Conservation (phyloP, 2,113 vertebrate species). For the Capra hircus region DNA sequence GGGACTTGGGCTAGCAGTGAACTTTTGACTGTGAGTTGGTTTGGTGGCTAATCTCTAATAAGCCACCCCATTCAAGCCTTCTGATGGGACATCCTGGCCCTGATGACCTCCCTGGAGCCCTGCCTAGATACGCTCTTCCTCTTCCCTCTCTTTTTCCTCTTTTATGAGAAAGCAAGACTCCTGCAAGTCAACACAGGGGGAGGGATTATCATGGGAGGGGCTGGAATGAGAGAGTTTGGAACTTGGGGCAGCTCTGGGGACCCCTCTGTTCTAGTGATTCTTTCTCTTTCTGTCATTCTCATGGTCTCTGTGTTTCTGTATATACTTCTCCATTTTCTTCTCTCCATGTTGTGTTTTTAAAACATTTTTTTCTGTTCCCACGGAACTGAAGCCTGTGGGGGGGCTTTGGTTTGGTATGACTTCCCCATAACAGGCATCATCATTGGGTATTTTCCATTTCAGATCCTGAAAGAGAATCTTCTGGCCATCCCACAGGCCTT, state of each 20-base stretch:
- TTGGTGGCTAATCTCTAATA: not conserved
- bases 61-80: not conserved
- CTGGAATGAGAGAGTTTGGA: not conserved
- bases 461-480: not conserved
- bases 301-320: not conserved
- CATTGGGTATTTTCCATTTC: not conserved
- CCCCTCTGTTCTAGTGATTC: not conserved
- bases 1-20: conserved; percentile 17
- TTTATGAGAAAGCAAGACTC: not conserved
- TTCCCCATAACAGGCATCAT: not conserved
- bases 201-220: not conserved
- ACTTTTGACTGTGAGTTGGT: not conserved
- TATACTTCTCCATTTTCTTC: not conserved
- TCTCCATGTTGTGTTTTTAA: not conserved
- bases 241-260: not conserved
- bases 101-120: not conserved
- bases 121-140: not conserved
- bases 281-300: not conserved
- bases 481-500: not conserved
- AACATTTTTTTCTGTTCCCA: not conserved
- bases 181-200: not conserved
- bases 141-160: not conserved
- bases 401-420: not conserved
- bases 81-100: not conserved
- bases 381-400: accelerated